These are phyloP conservation scores for Macropus fuliginosus DNA, from an alignment of 2,797 vertebrate species.

Conservation along the genomic window DNA sequence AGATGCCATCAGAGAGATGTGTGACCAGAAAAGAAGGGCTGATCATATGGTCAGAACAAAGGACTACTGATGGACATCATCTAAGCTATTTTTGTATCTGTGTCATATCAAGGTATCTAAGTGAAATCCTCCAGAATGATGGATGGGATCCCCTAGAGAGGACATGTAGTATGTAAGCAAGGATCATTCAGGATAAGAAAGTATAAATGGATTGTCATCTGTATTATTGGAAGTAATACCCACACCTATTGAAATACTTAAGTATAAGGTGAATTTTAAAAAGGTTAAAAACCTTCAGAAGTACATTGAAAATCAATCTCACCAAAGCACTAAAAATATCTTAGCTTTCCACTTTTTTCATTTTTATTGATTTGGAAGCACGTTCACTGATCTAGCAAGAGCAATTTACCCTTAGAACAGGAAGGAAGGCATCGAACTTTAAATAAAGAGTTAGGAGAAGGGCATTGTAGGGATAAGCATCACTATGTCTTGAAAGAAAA, in stretches of 20 bases:
- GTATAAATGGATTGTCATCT: not conserved
- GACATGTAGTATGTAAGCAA: not conserved
- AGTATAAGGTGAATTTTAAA: slow-evolving; percentile 62
- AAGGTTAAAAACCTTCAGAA: slow-evolving; percentile 63
- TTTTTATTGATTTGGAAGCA: slow-evolving; percentile 78
- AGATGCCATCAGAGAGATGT: not conserved
- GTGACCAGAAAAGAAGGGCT: not conserved
- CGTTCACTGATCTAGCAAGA: slow-evolving; percentile 77
- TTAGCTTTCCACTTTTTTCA: slow-evolving; percentile 72
- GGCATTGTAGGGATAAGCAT: slow-evolving; percentile 31
- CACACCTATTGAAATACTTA: not conserved
- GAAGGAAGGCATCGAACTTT: slow-evolving; percentile 58
- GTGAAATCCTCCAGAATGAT: not conserved
- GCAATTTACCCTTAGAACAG: slow-evolving; percentile 74
- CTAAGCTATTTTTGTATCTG: not conserved
- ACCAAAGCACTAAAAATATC: slow-evolving; percentile 73
- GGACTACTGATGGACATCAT: not conserved
- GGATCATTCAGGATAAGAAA: not conserved
- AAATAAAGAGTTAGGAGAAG: not conserved
- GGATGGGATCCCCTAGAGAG: not conserved
- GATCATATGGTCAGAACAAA: not conserved
- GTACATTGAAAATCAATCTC: slow-evolving; percentile 69
- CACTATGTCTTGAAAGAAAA: slow-evolving; percentile 14
- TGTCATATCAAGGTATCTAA: not conserved
- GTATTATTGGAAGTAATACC: not conserved